Conservation (phyloP, 2,797 vertebrate species). For the Macroramphosus scolopax region DNA sequence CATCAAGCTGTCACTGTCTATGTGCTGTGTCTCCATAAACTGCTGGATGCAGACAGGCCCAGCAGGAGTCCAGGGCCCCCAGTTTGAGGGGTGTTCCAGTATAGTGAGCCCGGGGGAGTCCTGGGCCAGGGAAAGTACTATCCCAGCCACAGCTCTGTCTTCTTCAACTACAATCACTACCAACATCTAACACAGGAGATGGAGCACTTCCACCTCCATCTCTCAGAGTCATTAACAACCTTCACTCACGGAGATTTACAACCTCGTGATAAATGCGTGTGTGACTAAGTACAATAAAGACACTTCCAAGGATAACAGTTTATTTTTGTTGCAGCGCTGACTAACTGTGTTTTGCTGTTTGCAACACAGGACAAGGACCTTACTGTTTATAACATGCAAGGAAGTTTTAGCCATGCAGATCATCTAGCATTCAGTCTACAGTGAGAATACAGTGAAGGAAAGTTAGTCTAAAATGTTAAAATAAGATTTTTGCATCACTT, state of each 20-base stretch:
- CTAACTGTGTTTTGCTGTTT: conserved; percentile 19
- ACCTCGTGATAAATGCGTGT: conserved; percentile 69
- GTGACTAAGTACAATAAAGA: conserved; percentile 73
- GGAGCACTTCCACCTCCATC: conserved; percentile 65
- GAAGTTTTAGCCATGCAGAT: too few relatives aligned
- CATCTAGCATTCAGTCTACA: too few relatives aligned
- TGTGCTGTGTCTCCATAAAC: conserved; percentile 73
- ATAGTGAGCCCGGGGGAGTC: conserved; percentile 66
- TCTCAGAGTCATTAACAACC: conserved; percentile 69
- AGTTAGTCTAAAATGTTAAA: too few relatives aligned
- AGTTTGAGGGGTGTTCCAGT: conserved; percentile 56
- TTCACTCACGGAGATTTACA: conserved; percentile 73
- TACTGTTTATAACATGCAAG: conserved; percentile 10
- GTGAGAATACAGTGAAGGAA: too few relatives aligned
- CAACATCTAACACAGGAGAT: conserved; percentile 47
- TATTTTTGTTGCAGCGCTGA: conserved; percentile 52
- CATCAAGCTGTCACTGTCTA: conserved; percentile 71
- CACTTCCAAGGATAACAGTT: conserved; percentile 74
- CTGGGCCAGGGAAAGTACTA: conserved; percentile 72
- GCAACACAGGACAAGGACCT: conserved; percentile 20
- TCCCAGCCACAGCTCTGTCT: conserved; percentile 66
- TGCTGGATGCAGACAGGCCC: conserved; percentile 69
- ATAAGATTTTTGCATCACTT: too few relatives aligned
- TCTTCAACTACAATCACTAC: conserved; percentile 57
- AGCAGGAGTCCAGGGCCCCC: conserved; percentile 60